Conservation (phyloP, 2,888 invertebrate species). For the Bruchidius siliquastri region DNA sequence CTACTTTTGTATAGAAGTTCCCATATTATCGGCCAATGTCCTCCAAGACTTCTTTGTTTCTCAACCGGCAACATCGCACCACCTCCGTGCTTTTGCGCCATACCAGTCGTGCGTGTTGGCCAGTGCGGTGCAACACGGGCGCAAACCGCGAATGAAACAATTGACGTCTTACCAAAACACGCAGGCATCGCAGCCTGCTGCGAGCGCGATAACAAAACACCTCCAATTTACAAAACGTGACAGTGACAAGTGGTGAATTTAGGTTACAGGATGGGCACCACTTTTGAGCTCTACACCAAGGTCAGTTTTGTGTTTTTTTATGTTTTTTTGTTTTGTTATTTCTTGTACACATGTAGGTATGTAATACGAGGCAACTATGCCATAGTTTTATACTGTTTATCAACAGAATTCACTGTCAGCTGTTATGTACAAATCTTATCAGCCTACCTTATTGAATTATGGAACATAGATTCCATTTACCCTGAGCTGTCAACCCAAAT, state of each 20-base stretch:
- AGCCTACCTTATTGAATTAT: background rate
- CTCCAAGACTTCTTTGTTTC: slow-evolving; percentile 8
- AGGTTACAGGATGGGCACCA: slow-evolving; percentile 20
- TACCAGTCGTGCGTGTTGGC: slow-evolving; percentile 18
- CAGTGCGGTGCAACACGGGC: background rate
- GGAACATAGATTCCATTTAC: background rate
- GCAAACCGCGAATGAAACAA: slow-evolving; percentile 11
- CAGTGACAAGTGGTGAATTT: background rate
- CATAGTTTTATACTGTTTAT: background rate
- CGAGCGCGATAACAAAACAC: background rate
- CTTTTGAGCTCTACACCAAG: slow-evolving; percentile 40
- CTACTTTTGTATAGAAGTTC: too few relatives aligned
- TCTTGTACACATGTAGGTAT: background rate
- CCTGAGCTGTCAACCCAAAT: background rate
- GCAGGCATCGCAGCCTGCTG: background rate
- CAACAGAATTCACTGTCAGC: background rate
- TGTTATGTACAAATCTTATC: background rate
- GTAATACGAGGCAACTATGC: background rate
- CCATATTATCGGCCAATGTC: background rate
- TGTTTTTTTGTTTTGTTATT: background rate
- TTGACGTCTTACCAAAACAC: slow-evolving; percentile 6
- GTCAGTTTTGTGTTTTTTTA: slow-evolving; percentile 22
- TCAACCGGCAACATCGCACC: slow-evolving; percentile 9
- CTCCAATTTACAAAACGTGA: background rate
- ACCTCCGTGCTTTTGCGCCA: slow-evolving; percentile 10